Evolutionary conservation across 1,140 invertebrate species (phyloP).

Genomic region (Psix sp.): DNA sequence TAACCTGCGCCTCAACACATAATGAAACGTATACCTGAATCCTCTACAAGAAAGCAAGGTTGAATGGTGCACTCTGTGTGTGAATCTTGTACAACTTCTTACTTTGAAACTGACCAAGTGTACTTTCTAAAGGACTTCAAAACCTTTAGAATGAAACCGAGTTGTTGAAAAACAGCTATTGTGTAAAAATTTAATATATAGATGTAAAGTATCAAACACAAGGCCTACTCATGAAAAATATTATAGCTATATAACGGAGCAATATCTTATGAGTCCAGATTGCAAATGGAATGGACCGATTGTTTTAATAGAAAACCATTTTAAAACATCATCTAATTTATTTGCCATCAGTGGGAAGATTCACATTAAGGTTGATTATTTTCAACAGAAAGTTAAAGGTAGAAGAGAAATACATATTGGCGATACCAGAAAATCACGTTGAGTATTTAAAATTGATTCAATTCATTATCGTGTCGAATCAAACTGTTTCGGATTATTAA

Average conservation of each 20-base stretch:
- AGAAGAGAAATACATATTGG: constrained; percentile 33
- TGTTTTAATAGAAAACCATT: constrained; percentile 31
- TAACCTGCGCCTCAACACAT: constrained; percentile 19
- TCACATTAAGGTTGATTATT: constrained; percentile 41
- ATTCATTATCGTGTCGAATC: no score
- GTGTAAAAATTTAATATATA: constrained; percentile 25
- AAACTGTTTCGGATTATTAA: no score
- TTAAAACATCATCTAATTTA: constrained; percentile 30
- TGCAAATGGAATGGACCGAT: constrained; percentile 55
- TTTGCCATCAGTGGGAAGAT: constrained; percentile 28
- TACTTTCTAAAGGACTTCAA: constrained; percentile 36
- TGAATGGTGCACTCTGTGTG: constrained; percentile 50
- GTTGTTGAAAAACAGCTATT: constrained; percentile 22
- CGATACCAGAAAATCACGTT: no score
- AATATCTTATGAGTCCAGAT: constrained; percentile 19
- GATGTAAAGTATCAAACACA: constrained; percentile 39
- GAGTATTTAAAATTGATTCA: no score
- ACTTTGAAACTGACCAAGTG: constrained; percentile 27
- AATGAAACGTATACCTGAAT: constrained; percentile 58
- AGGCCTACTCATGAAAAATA: constrained; percentile 52
- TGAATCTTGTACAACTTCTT: constrained; percentile 50
- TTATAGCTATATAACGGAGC: constrained; percentile 25
- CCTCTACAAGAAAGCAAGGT: constrained; percentile 41
- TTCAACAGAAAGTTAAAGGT: constrained; percentile 37
- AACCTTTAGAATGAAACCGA: constrained; percentile 16